A percentile compares a stretch with the other conserved stretches of the same genome.
Conservation (phyloP, 2,888 invertebrate species). For the Cantharis rustica region DNA sequence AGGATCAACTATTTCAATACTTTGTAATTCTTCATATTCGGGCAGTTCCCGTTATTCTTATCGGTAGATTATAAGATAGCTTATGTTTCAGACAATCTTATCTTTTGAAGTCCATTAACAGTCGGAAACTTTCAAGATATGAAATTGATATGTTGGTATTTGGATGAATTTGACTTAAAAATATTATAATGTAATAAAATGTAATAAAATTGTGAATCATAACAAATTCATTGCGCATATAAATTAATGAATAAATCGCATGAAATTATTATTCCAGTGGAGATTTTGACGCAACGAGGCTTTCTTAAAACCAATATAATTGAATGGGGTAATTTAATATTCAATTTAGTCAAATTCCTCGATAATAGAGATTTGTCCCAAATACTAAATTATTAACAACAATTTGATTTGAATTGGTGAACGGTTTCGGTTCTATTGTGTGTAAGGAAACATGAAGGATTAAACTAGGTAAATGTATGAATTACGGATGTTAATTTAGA, state of each 20-base stretch:
- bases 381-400: not conserved
- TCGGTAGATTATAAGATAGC: no score
- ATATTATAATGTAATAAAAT: no score
- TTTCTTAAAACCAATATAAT: not conserved
- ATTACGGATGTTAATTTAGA: not conserved
- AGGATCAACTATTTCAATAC: no score
- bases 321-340: not conserved
- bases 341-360: not conserved
- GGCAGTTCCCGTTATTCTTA: no score
- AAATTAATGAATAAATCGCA: not conserved
- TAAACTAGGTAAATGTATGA: not conserved
- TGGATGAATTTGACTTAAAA: no score
- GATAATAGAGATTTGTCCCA: not conserved
- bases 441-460: not conserved
- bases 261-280: not conserved
- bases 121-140: no score
- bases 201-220: no score
- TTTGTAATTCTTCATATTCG: no score
- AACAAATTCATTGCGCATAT: not conserved
- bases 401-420: not conserved
- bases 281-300: not conserved
- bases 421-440: not conserved
- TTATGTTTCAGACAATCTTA: no score
- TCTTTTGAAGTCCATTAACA: no score
- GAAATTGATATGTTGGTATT: no score